phyloP scores from a whole-genome alignment of 2,113 vertebrate species.

The Chionodraco myersi region DNA sequence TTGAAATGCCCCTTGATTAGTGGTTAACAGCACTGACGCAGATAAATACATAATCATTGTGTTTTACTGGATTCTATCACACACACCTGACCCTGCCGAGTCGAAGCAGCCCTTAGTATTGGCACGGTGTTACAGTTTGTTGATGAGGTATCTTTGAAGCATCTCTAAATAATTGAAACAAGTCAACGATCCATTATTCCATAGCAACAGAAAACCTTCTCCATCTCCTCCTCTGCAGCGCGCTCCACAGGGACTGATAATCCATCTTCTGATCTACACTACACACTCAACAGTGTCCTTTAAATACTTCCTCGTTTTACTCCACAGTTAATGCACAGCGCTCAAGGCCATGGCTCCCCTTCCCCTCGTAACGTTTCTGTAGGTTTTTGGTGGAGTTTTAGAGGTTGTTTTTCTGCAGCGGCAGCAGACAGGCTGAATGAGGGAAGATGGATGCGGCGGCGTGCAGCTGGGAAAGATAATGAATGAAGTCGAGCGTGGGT shows the following conservation, averaged over 20 bases:
- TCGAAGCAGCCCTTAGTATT: slow-evolving; percentile 1
- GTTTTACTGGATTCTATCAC: slow-evolving; percentile 6
- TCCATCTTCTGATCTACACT: slow-evolving; percentile 12
- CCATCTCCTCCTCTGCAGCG: slow-evolving; percentile 24
- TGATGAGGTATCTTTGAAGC: slow-evolving; percentile 27
- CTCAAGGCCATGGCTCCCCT: slow-evolving; percentile 7
- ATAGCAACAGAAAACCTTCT: slow-evolving; percentile 17
- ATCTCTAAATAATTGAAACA: slow-evolving; percentile 29
- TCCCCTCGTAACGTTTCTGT: slow-evolving; percentile 22
- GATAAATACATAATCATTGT: background rate
- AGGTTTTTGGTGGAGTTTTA: slow-evolving; percentile 29
- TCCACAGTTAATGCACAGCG: slow-evolving; percentile 11
- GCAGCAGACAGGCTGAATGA: slow-evolving; percentile 65
- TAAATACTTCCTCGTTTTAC: slow-evolving; percentile 25
- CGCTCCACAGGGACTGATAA: slow-evolving; percentile 12
- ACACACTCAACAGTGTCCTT: slow-evolving; percentile 20
- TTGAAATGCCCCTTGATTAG: background rate
- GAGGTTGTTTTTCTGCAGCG: slow-evolving; percentile 53
- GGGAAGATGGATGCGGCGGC: slow-evolving; percentile 75
- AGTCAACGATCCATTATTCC: slow-evolving; percentile 34
- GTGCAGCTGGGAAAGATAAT: slow-evolving; percentile 77
- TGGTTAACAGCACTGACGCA: background rate
- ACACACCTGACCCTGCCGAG: slow-evolving; percentile 1
- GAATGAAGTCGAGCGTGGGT: slow-evolving; percentile 82
- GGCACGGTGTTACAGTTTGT: slow-evolving; percentile 22